Conservation (phyloP, 2,888 invertebrate genomes). For the Aleiodes leptofemur region DNA sequence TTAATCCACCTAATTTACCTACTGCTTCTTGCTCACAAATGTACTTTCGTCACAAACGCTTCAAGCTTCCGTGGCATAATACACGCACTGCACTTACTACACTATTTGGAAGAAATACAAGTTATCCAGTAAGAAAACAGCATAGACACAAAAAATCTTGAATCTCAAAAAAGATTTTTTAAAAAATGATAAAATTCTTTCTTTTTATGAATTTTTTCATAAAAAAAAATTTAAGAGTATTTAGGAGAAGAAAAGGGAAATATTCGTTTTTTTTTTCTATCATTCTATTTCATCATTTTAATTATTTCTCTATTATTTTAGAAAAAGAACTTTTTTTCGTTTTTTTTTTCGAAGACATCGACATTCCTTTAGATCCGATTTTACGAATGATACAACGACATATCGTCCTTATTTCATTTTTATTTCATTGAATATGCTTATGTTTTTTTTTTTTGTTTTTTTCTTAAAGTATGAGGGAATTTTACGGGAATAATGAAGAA, state of each 20-base stretch:
- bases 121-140: constrained; percentile 64
- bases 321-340: neutral
- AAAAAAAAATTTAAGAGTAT: neutral
- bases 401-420: constrained; percentile 42
- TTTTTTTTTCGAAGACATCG: constrained; percentile 23
- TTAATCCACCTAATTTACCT: constrained; percentile 53
- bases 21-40: constrained; percentile 59
- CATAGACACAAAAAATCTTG: constrained; percentile 68
- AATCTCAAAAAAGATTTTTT: no score
- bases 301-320: neutral
- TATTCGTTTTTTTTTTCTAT: neutral
- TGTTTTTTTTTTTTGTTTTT: neutral
- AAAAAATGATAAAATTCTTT: constrained; percentile 20
- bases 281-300: neutral
- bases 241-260: no score
- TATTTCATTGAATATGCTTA: neutral
- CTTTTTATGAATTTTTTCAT: neutral
- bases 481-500: neutral
- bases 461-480: neutral
- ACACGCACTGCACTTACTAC: constrained; percentile 67
- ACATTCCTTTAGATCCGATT: constrained; percentile 44
- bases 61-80: constrained; percentile 66
- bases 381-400: constrained; percentile 56
- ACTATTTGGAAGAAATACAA: constrained; percentile 65
- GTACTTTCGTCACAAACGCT: constrained; percentile 70